phyloP scores from a whole-genome alignment of 2,888 invertebrate genomes.

The Acheta domesticus region DNA sequence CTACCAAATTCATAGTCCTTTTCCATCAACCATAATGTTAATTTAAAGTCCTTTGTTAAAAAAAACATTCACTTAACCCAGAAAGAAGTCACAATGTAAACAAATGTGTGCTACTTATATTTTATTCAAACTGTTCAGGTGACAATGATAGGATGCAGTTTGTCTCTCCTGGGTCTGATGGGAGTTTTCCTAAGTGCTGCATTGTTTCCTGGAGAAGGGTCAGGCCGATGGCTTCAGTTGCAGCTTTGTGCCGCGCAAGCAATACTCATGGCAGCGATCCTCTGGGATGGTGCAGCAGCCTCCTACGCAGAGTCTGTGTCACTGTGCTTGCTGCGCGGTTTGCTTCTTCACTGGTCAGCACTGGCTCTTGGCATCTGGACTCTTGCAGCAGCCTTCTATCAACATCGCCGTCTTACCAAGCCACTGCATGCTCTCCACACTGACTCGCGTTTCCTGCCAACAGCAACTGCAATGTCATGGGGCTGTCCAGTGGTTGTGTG shows the following conservation, averaged over 20 bases:
- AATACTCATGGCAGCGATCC: not conserved
- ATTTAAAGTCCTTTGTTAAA: too few relatives aligned
- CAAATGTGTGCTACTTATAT: too few relatives aligned
- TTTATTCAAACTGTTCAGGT: not conserved
- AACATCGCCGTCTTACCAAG: not conserved
- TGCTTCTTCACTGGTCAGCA: not conserved
- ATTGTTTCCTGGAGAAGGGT: not conserved
- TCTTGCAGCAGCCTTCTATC: not conserved
- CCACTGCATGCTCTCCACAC: not conserved
- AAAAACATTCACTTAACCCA: too few relatives aligned
- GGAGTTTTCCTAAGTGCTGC: not conserved
- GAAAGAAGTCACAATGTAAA: too few relatives aligned
- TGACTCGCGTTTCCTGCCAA: not conserved
- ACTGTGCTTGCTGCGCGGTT: not conserved
- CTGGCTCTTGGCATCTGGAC: not conserved
- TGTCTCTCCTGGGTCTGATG: not conserved
- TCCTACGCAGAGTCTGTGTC: not conserved
- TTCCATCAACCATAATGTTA: too few relatives aligned
- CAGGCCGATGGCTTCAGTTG: not conserved
- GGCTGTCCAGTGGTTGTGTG: not conserved
- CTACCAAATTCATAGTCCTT: too few relatives aligned
- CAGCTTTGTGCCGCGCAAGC: not conserved
- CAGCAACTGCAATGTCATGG: not conserved
- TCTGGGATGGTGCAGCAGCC: not conserved
- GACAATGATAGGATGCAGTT: not conserved